Evolutionary conservation across 2,888 invertebrate genomes (phyloP).

Genomic region (Pterostichus madidus): DNA sequence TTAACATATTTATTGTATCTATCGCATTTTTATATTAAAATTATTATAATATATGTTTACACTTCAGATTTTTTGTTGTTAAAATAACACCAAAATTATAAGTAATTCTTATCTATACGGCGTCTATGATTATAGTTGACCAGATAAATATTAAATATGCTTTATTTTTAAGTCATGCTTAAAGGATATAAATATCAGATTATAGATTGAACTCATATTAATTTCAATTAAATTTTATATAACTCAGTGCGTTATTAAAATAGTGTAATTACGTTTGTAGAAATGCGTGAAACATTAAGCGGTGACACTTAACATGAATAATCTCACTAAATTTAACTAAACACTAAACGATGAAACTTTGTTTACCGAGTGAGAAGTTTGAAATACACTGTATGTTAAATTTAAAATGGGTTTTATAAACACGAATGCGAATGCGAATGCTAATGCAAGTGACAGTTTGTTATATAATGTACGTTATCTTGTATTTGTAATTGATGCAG

Average conservation of each 20-base stretch:
- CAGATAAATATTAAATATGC: conserved; percentile 16
- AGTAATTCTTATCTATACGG: too few species aligned
- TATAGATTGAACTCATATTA: conserved; percentile 23
- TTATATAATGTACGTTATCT: background rate
- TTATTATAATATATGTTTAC: too few species aligned
- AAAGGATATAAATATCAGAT: background rate
- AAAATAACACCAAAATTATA: too few species aligned
- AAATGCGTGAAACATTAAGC: background rate
- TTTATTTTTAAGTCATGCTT: conserved; percentile 20
- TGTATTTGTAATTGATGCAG: conserved; percentile 68
- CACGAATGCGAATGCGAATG: too few species aligned
- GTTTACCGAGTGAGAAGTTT: conserved; percentile 2
- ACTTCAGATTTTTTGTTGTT: too few species aligned
- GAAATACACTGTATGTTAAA: background rate
- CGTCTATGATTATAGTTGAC: too few species aligned
- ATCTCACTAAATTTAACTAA: background rate
- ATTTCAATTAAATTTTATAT: conserved; percentile 16
- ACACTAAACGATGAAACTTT: background rate
- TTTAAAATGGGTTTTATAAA: too few species aligned
- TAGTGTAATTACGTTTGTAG: background rate
- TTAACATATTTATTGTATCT: too few species aligned
- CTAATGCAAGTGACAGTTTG: too few species aligned
- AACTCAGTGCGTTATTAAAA: background rate
- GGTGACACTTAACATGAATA: background rate
- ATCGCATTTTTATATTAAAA: too few species aligned